Conservation (phyloP, 2,797 vertebrate genomes). For the Siniperca undulata region DNA sequence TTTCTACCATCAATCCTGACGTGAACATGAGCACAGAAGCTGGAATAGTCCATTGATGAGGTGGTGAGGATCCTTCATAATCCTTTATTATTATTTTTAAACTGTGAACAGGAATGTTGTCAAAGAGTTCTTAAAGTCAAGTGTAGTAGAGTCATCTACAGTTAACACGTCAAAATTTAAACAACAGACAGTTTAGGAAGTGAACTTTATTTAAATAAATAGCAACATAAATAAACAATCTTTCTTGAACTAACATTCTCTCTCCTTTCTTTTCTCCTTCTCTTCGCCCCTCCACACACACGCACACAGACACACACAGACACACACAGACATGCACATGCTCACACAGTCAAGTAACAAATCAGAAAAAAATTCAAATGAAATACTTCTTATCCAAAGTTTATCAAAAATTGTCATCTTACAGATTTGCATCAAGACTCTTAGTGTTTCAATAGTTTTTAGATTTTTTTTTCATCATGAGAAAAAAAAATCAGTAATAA, state of each 20-base stretch:
- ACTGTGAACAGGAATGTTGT: constrained; percentile 2
- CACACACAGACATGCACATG: constrained; percentile 56
- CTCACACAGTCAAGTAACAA: constrained; percentile 79
- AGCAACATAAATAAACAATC: constrained; percentile 88
- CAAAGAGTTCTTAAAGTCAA: background rate
- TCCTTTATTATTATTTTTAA: background rate
- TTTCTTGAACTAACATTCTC: constrained; percentile 65
- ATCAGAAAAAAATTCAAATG: constrained; percentile 64
- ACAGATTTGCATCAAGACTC: constrained; percentile 74
- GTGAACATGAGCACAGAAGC: background rate
- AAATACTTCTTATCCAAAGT: constrained; percentile 77
- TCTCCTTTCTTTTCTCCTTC: constrained; percentile 32
- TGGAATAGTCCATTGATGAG: background rate
- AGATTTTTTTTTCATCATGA: constrained; percentile 65
- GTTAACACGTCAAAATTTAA: constrained; percentile 6
- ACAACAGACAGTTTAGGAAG: constrained; percentile 71
- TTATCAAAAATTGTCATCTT: constrained; percentile 73
- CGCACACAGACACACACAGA: constrained; percentile 38
- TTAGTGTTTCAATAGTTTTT: constrained; percentile 78
- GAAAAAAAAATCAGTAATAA: constrained; percentile 69
- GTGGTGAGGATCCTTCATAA: background rate
- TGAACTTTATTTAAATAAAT: constrained; percentile 90
- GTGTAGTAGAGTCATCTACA: background rate
- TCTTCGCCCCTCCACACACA: constrained; percentile 17
- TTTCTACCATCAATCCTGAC: background rate